Conservation (phyloP, 2,888 invertebrate species). For the Meghimatium bilineatum region DNA sequence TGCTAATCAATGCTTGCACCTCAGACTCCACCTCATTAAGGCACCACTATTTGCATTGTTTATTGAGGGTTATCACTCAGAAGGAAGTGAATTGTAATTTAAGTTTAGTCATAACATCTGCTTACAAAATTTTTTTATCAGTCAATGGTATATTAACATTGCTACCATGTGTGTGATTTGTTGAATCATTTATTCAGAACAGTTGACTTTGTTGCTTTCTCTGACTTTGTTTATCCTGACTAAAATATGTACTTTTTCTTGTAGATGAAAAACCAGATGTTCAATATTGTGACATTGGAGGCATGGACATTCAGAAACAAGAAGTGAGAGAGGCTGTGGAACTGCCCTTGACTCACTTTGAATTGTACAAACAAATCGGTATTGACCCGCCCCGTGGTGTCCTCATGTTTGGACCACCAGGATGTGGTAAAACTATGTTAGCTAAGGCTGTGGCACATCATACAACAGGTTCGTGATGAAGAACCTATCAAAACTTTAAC, state of each 20-base stretch:
- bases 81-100: too few relatives aligned
- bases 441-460: constrained; percentile 99
- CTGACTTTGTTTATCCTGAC: not conserved
- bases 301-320: constrained; percentile 99
- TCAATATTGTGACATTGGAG: constrained; percentile 97
- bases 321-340: constrained; percentile 99
- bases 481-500: not conserved
- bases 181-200: too few relatives aligned
- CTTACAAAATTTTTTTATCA: too few relatives aligned
- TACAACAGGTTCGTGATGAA: constrained; percentile 85
- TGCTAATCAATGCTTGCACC: too few relatives aligned
- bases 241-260: not conserved
- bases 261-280: constrained; percentile 98
- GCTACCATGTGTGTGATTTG: too few relatives aligned
- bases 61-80: too few relatives aligned
- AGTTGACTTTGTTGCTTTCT: not conserved
- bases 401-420: constrained; percentile 98
- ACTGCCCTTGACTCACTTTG: constrained; percentile 97
- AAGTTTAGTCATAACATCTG: too few relatives aligned
- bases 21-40: too few relatives aligned
- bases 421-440: constrained; percentile 99
- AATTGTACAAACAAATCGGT: constrained; percentile 96
- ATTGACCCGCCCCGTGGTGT: constrained; percentile 99
- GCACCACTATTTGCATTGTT: too few relatives aligned
- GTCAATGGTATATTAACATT: too few relatives aligned